A percentile compares a stretch with the other conserved stretches of the same genome.
Conservation (phyloP, 2,888 invertebrate genomes). For the Sarcophaga variegata region DNA sequence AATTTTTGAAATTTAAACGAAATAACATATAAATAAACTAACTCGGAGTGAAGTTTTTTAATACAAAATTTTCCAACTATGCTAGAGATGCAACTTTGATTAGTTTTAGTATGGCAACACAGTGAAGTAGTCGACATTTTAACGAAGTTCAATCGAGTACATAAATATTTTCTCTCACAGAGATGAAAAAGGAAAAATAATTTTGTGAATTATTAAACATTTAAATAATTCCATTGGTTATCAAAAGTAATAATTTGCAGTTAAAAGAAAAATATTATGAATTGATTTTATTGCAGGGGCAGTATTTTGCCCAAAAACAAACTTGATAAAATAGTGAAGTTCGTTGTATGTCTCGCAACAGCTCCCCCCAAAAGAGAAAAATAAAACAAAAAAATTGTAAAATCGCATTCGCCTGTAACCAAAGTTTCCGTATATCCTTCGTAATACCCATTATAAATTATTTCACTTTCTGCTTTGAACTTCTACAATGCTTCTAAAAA, state of each 20-base stretch:
- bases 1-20: background rate
- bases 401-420: constrained; percentile 63
- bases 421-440: constrained; percentile 61
- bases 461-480: constrained; percentile 63
- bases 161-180: constrained; percentile 71
- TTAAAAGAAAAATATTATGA: constrained; percentile 53
- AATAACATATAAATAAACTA: background rate
- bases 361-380: constrained; percentile 44
- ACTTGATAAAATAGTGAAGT: constrained; percentile 50
- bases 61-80: constrained; percentile 28
- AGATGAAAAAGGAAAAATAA: constrained; percentile 70
- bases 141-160: constrained; percentile 72
- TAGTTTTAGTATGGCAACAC: constrained; percentile 58
- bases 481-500: background rate
- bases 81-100: constrained; percentile 19
- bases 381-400: constrained; percentile 14
- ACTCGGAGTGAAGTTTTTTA: background rate
- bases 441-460: constrained; percentile 33
- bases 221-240: constrained; percentile 47
- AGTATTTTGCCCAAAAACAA: constrained; percentile 57
- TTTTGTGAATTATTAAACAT: constrained; percentile 61
- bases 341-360: constrained; percentile 59
- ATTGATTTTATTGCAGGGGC: constrained; percentile 61
- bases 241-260: constrained; percentile 54
- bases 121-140: constrained; percentile 70